phyloP scores from a whole-genome alignment of 2,113 vertebrate species.

The Octodon degus region DNA sequence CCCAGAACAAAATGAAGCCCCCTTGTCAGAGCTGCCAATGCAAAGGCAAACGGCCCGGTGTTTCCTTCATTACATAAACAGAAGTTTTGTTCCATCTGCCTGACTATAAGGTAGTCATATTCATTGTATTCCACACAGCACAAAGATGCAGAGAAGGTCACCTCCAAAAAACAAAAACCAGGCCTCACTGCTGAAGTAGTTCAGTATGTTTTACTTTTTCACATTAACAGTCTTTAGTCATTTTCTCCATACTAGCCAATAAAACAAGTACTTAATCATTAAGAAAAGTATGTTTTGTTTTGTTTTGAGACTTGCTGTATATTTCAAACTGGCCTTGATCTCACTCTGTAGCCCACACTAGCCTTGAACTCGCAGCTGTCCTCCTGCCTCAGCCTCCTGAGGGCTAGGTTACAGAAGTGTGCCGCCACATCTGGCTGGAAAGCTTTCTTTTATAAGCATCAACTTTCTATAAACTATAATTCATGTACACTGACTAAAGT shows the following conservation, averaged over 20 bases:
- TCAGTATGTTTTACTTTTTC: neutral
- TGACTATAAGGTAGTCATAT: neutral
- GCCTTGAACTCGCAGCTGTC: neutral
- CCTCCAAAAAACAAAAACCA: neutral
- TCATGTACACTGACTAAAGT: neutral
- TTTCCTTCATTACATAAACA: neutral
- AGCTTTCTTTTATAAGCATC: neutral
- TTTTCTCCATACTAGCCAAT: neutral
- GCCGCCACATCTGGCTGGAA: neutral
- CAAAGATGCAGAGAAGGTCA: neutral
- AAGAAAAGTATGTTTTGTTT: neutral
- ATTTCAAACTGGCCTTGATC: neutral
- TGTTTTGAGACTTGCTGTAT: neutral
- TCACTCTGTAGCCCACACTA: neutral
- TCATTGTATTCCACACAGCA: neutral
- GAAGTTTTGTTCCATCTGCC: neutral
- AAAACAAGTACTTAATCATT: neutral
- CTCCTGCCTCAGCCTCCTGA: neutral
- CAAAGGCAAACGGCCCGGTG: neutral
- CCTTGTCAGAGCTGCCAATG: neutral
- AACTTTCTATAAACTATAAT: neutral
- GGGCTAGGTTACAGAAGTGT: neutral
- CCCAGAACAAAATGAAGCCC: neutral
- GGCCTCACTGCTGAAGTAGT: neutral
- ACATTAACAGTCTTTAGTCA: neutral